Base-by-base conservation (phyloP, 2,888 invertebrate genomes). In the Lysandra bellargus region DNA sequence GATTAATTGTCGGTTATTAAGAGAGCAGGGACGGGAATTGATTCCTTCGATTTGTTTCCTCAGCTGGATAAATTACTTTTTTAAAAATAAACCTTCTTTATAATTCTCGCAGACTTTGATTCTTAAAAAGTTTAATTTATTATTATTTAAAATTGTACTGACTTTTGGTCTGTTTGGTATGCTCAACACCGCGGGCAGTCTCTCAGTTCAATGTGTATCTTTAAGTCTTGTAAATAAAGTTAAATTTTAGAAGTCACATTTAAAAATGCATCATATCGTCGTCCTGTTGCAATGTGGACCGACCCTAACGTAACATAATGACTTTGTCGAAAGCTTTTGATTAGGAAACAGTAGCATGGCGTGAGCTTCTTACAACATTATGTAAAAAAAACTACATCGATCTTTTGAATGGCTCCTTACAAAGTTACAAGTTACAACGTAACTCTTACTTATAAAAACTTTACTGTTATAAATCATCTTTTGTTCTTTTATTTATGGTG, bases 291-390 rank as follows among this genome's bases (percentile, higher is more conserved):
- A 49, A 49, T 49, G 2, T 49, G 12, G 9, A 49, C 53, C 53
- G 53, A 61, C 61, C 17, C 2, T 61, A 60, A 60, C n/a, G 3
- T 64, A 30, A 30, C 37, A 33, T 30, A 14, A 64, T 64, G 4
- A 37, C 76, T 57, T 76, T 76, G 81, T 81, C 83, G 81, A 82
- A 82, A 82, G 81, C 78, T 80, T 82, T 80, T 80, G 82, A 83
- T 84, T 84, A 83, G 81, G 82, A 83, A 84, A 82, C 80, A 80
- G 80, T 78, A 80, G 75, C 75, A 44, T 78, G 4, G 49, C 61
- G 12, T 57, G 49, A 73, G 57, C n/a, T 78, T 17, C 61, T 61
- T 72, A 17, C 37, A 78, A 44, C 23, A 69, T 9, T 23, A 4
- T 40, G 57, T 78, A 78, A 78, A 53, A 78, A 53, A 64, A 23